Evolutionary conservation across 1,140 invertebrate genomes (phyloP).

Genomic region (Trichoplusia ni): DNA sequence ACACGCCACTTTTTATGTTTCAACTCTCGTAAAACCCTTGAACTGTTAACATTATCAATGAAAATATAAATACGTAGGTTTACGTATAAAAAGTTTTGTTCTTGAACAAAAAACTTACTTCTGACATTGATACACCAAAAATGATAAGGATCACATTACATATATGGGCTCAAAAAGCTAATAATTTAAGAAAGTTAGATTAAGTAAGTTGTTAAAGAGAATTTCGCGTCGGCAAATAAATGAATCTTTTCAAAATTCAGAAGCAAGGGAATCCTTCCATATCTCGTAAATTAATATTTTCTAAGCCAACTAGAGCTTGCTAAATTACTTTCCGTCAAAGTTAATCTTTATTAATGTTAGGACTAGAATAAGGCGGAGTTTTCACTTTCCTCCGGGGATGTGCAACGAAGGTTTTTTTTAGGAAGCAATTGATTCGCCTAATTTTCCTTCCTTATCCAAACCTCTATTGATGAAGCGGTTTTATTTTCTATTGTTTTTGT

Average conservation of each 20-base stretch:
- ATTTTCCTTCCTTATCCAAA: no score
- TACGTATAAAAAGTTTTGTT: no score
- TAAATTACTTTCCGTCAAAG: conserved; percentile 25
- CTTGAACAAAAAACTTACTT: not conserved
- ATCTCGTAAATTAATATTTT: conserved; percentile 16
- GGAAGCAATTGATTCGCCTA: no score
- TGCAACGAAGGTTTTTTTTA: no score
- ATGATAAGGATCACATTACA: no score
- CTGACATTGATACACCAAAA: no score
- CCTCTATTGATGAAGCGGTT: no score
- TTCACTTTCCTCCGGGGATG: no score
- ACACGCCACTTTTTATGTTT: not conserved
- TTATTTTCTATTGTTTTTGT: no score
- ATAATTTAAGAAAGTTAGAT: no score
- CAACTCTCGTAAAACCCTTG: conserved; percentile 10
- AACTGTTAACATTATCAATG: not conserved
- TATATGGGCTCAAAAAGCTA: no score
- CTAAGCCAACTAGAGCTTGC: conserved; percentile 7
- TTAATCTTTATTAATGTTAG: conserved; percentile 9
- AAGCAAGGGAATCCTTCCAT: not conserved
- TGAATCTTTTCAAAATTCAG: not conserved
- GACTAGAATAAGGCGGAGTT: not conserved
- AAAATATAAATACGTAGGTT: no score
- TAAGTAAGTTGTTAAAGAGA: not conserved
- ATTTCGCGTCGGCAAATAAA: not conserved